A percentile compares a stretch with the other conserved stretches of the same genome.
These are phyloP conservation scores for Eonycteris spelaea DNA, from an alignment of 2,113 vertebrate genomes.

Conservation along the genomic window DNA sequence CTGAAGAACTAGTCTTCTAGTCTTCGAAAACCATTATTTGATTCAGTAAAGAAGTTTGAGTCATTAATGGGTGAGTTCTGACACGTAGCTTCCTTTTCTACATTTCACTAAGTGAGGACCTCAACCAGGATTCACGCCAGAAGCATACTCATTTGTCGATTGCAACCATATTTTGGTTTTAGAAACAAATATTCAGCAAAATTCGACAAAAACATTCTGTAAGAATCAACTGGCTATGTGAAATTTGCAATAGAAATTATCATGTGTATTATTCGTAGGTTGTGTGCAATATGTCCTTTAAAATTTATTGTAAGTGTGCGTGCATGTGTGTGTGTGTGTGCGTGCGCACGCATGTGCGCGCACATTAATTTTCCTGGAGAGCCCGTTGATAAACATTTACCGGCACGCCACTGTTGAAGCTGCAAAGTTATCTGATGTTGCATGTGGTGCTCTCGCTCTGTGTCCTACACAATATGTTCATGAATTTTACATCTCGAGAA, in stretches of 20 bases:
- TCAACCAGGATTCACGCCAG: not conserved
- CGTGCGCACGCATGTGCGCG: rapidly evolving
- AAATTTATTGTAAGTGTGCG: not conserved
- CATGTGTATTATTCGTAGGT: not conserved
- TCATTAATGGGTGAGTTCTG: not conserved
- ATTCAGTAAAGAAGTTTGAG: not conserved
- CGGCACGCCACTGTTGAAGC: not conserved
- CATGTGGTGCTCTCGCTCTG: not conserved
- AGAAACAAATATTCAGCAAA: not conserved
- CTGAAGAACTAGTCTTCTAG: not conserved
- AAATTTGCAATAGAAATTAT: not conserved
- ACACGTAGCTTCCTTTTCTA: not conserved
- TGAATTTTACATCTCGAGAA: not conserved
- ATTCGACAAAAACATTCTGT: not conserved
- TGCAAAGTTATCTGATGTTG: not conserved
- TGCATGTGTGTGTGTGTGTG: not conserved
- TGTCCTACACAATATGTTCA: not conserved
- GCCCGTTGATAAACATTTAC: not conserved
- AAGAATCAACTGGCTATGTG: not conserved
- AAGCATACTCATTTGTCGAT: not conserved
- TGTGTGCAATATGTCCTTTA: not conserved
- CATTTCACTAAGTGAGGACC: not conserved
- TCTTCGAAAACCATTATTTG: not conserved
- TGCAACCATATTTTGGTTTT: not conserved
- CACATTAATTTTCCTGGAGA: not conserved